Evolutionary conservation across 2,113 vertebrate genomes (phyloP).

Genomic region (Silurus asotus): DNA sequence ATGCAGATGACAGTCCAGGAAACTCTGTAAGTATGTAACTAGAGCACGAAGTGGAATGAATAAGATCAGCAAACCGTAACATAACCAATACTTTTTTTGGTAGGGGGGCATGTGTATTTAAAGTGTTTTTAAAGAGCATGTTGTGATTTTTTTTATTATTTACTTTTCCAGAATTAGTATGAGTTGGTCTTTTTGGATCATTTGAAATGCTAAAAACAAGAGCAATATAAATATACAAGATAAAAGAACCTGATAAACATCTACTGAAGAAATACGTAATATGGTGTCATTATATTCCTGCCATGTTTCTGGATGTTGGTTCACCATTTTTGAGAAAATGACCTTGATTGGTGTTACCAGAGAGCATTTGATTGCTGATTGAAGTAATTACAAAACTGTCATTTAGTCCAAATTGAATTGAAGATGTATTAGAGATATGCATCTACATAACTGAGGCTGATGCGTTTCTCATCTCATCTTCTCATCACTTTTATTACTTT

Average conservation of each 20-base stretch:
- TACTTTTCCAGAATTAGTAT: background rate
- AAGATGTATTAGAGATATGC: too few relatives aligned
- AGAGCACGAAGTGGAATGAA: background rate
- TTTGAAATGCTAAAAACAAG: background rate
- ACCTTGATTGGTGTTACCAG: too few relatives aligned
- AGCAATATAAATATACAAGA: background rate
- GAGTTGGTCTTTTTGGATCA: too few relatives aligned
- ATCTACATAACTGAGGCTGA: too few relatives aligned
- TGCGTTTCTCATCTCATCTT: too few relatives aligned
- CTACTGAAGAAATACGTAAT: background rate
- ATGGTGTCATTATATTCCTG: background rate
- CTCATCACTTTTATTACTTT: too few relatives aligned
- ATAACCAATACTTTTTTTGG: background rate
- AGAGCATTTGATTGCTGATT: background rate
- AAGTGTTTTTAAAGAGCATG: background rate
- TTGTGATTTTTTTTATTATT: background rate
- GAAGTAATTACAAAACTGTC: background rate
- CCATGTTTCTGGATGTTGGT: too few relatives aligned
- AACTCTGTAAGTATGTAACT: slow-evolving; percentile 78
- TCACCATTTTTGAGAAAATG: too few relatives aligned
- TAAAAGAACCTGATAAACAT: background rate
- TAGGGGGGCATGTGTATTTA: background rate
- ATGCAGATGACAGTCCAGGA: slow-evolving; percentile 76
- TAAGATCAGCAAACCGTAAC: background rate
- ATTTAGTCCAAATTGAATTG: background rate